Conservation (phyloP, 2,888 invertebrate species). For the Eugnorisma glareosa region DNA sequence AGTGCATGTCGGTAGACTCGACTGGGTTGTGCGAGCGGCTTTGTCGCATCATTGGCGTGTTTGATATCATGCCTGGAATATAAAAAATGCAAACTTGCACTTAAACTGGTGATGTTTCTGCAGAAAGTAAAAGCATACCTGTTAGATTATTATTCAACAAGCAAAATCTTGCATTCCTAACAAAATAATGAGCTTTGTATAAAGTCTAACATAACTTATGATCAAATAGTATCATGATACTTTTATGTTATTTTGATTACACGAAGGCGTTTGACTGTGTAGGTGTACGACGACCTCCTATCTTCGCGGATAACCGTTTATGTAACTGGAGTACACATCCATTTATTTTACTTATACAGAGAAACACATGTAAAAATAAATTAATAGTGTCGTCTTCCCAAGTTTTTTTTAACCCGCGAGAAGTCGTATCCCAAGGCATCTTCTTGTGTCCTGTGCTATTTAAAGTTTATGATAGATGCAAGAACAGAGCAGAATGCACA, state of each 20-base stretch:
- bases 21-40: slow-evolving; percentile 81
- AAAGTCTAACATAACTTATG: background rate
- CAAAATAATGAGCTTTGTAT: background rate
- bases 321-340: background rate
- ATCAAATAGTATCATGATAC: background rate
- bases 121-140: background rate
- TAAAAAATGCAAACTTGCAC: slow-evolving; percentile 10
- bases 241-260: background rate
- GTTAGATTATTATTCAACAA: background rate
- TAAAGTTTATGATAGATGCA: background rate
- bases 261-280: background rate
- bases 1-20: slow-evolving; percentile 85
- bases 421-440: slow-evolving; percentile 9
- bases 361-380: background rate
- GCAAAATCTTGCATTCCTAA: background rate
- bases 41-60: slow-evolving; percentile 82
- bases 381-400: background rate
- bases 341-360: background rate
- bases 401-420: background rate
- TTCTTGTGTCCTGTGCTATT: slow-evolving; percentile 5
- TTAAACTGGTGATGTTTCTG: background rate
- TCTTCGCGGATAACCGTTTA: background rate
- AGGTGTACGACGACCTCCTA: background rate
- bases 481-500: background rate
- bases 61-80: slow-evolving; percentile 83